Conservation (phyloP, 2,113 vertebrate genomes). For the Cyanistes caeruleus region DNA sequence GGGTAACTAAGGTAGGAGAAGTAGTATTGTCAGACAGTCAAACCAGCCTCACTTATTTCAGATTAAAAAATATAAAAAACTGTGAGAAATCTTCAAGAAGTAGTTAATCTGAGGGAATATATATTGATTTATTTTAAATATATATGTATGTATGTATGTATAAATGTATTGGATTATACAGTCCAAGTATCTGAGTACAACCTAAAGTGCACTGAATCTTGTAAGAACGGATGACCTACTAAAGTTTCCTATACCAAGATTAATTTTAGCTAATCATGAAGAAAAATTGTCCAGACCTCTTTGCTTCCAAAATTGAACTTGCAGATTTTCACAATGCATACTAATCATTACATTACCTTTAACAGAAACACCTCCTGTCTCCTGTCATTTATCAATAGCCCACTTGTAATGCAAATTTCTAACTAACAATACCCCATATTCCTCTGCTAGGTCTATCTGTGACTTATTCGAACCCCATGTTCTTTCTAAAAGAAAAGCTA, state of each 20-base stretch:
- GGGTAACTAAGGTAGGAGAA: not conserved
- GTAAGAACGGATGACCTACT: not conserved
- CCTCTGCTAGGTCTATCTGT: not conserved
- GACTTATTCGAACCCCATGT: not conserved
- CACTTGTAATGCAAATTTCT: constrained; percentile 33
- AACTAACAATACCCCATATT: not conserved
- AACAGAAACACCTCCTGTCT: not conserved
- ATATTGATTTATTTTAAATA: not conserved
- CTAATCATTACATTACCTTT: constrained; percentile 18
- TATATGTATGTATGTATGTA: too few species aligned
- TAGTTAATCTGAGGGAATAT: not conserved
- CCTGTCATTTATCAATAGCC: not conserved
- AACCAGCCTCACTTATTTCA: not conserved
- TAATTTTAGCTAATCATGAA: constrained; percentile 12
- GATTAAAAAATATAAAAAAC: not conserved
- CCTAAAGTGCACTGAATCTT: not conserved
- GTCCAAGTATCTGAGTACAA: not conserved
- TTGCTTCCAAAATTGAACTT: constrained; percentile 16
- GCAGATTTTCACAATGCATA: not conserved
- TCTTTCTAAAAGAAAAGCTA: not conserved
- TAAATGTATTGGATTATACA: not conserved
- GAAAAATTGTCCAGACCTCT: not conserved
- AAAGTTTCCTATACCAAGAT: not conserved
- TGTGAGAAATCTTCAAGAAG: not conserved
- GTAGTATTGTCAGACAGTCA: not conserved